Percentiles rank a stretch among this genome's conserved stretches.
Evolutionary conservation across 2,113 vertebrate species (phyloP).

Genomic region (Malurus cyaneus): DNA sequence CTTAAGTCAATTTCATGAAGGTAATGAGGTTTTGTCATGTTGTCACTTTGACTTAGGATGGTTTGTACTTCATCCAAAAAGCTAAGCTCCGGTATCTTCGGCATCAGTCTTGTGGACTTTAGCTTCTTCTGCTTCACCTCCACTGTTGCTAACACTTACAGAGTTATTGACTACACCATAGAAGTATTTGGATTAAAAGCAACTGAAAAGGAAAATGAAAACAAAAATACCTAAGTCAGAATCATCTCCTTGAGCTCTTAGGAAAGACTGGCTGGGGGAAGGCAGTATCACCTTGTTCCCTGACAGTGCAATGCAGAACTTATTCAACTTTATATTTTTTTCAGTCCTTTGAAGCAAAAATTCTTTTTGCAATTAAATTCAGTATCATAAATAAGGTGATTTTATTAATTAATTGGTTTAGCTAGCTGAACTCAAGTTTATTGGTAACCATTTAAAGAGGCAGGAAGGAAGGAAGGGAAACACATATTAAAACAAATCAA

Average conservation of each 20-base stretch:
- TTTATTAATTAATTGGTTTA: neutral
- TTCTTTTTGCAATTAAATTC: neutral
- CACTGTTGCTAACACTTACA: neutral
- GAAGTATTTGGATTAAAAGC: neutral
- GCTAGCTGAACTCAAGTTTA: neutral
- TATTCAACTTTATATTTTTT: neutral
- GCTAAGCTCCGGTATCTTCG: neutral
- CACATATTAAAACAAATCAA: rapidly evolving
- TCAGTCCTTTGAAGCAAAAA: no score
- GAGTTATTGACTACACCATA: neutral
- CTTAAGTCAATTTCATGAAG: slow-evolving; percentile 6
- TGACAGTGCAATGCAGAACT: neutral
- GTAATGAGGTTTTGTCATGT: neutral
- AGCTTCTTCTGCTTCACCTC: neutral
- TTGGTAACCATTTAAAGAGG: neutral
- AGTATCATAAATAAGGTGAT: neutral
- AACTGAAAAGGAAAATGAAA: neutral
- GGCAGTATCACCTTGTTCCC: neutral
- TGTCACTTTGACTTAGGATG: neutral
- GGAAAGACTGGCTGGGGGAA: neutral
- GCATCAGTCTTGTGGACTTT: neutral
- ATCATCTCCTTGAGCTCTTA: neutral
- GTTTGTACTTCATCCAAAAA: neutral
- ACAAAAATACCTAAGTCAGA: neutral
- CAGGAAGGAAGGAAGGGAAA: neutral